phyloP scores from a whole-genome alignment of 2,888 invertebrate genomes.

The Folsomia manolachei region DNA sequence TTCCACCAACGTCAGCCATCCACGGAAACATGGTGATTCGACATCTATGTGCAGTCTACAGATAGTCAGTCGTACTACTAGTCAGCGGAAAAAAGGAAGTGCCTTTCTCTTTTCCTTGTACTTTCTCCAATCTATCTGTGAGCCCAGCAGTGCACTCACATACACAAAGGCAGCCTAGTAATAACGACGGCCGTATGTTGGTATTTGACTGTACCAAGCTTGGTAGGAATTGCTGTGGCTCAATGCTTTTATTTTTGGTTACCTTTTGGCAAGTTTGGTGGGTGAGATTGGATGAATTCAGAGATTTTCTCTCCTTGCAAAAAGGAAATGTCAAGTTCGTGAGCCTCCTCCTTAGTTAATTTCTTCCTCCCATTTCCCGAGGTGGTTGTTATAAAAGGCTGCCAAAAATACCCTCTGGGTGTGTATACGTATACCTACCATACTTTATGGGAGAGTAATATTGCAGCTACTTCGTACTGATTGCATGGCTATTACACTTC shows the following conservation, averaged over 20 bases:
- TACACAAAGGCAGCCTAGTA: background rate
- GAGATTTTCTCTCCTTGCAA: slow-evolving; percentile 2
- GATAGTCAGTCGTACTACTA: background rate
- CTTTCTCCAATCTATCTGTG: background rate
- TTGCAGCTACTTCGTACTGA: background rate
- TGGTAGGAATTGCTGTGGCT: background rate
- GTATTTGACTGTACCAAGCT: background rate
- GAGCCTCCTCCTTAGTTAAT: slow-evolving; percentile 18
- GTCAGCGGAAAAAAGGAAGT: background rate
- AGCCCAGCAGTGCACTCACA: background rate
- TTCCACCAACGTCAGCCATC: too few species aligned
- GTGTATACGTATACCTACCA: background rate
- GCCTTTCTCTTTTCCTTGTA: background rate
- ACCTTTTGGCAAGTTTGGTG: background rate
- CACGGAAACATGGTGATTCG: too few species aligned
- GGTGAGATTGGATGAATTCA: background rate
- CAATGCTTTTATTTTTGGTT: slow-evolving; percentile 1
- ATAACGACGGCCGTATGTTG: too few species aligned
- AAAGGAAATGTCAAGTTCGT: slow-evolving; percentile 26
- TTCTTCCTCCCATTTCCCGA: slow-evolving; percentile 15
- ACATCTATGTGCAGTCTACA: background rate
- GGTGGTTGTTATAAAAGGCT: slow-evolving; percentile 2
- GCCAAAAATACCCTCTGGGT: background rate
- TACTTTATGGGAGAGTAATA: background rate
- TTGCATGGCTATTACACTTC: background rate